Evolutionary conservation across 2,888 invertebrate genomes (phyloP), one percentile per base, ranked within the genome.

Genomic region (Tetanocera ferruginea): DNA sequence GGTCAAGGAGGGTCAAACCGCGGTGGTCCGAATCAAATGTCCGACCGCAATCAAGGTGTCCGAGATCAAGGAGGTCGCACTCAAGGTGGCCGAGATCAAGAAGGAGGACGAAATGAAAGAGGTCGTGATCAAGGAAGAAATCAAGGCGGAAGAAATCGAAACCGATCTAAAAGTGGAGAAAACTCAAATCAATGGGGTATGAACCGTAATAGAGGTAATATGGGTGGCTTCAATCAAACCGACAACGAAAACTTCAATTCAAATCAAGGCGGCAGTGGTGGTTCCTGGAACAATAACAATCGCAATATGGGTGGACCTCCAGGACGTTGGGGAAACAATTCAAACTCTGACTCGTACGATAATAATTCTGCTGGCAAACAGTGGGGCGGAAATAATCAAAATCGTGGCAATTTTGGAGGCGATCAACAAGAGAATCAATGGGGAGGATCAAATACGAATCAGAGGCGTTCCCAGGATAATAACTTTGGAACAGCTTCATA

Each of bases 161-260:
- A 57, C 17, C 66, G 73, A 11, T 66, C 66, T 5, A 67, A 77
- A 34, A 72, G 62, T 60, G 64, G 60, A 4, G 70, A 60, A 11
- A 37, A 34, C 11, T 52, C 52, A 34, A 70, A 75, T 49, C 71
- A 70, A n/a, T 71, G 77, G 71, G 52, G 62, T 17, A 75, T 76
- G 71, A 60, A 49, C 37, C 37, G 60, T 37, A 60, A 66, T 11
- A 67, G 52, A 77, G 62, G 49, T 1, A 34, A 43, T 28, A 37
- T 43, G 28, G 52, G 43, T 14, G 75, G 79, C 14, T 69, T 60
- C 8, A 78, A 76, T 70, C 66, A 77, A n/a, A 71, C 72, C 14
- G 77, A 79, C 23, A 76, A 79, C 6, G 67, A 77, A 28, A 76
- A 80, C 57, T 74, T 76, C 28, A 78, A 64, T 4, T 37, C 77